A percentile compares a stretch with the other conserved stretches of the same genome.
These are phyloP conservation scores for Mallotus villosus DNA, from an alignment of 2,797 vertebrate species.

Conservation along the genomic window DNA sequence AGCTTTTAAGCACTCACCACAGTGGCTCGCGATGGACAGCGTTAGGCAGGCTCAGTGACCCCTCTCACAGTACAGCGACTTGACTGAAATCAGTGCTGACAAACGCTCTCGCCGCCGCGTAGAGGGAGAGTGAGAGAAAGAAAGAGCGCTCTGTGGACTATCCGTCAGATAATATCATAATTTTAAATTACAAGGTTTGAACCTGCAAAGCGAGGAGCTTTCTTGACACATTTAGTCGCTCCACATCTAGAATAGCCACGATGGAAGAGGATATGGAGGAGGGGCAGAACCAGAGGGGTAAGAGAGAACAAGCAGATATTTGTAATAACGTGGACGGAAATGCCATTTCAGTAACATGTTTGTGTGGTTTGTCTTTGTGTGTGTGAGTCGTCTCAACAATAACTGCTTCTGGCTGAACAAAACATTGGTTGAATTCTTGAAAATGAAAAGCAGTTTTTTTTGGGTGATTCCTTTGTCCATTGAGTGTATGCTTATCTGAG, in stretches of 20 bases:
- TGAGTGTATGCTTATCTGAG: conserved; percentile 56
- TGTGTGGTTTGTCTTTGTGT: conserved; percentile 30
- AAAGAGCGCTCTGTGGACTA: conserved; percentile 57
- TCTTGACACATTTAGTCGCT: conserved; percentile 37
- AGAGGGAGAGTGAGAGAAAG: conserved; percentile 15
- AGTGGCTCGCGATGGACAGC: conserved; percentile 84
- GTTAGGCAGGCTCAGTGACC: conserved; percentile 89
- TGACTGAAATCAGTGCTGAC: conserved; percentile 95
- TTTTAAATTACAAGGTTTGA: conserved; percentile 57
- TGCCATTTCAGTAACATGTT: conserved; percentile 31
- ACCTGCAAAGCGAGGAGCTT: conserved; percentile 64
- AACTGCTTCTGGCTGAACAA: neutral
- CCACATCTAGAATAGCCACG: conserved; percentile 73
- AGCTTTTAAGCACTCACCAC: conserved; percentile 82
- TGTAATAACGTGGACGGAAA: conserved; percentile 12
- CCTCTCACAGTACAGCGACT: conserved; percentile 82
- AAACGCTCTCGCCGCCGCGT: conserved; percentile 73
- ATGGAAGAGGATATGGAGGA: conserved; percentile 99
- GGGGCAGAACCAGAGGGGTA: conserved; percentile 98
- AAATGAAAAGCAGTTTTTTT: conserved; percentile 63
- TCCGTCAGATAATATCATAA: conserved; percentile 25
- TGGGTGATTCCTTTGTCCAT: conserved; percentile 63
- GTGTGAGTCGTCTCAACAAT: conserved; percentile 25
- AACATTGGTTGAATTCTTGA: conserved; percentile 38
- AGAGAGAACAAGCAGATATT: conserved; percentile 23